Base-by-base conservation (phyloP, 2,888 invertebrate genomes). In the Campoplex capitator region DNA sequence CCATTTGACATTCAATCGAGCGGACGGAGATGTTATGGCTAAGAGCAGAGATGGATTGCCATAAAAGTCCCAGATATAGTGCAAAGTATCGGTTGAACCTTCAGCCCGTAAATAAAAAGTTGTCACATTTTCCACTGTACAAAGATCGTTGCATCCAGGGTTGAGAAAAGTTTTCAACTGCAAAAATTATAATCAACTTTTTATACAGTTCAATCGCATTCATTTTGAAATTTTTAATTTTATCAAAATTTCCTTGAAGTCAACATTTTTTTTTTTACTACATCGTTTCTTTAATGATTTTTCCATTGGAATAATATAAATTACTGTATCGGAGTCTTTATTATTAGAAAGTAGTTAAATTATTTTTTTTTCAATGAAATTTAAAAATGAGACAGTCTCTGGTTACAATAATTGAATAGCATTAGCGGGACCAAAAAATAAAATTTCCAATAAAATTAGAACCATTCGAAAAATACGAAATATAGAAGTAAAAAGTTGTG, bases 31-130 rank as follows among this genome's bases (percentile, higher is more conserved):
- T 0, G 96, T 96, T 0, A 96, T 92, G 0, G 95, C 95, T 48
- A 96, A 93, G 23, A 97, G 93, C 42, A 97, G 91, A 0, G 96
- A 95, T 0, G 97, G 97, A 65, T 95, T 94, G 4, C 95, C 95
- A 3, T 95, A 95, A 89, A 97, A 96, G 93, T 96, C 96, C 96
- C 97, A 96, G 71, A 97, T 89, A 91, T 97, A 96, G 91, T 97
- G 97, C 0, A 97, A 92, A 0, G 95, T 95, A 92, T 97, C 96
- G 70, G 95, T 93, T 1, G 93, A 85, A 0, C 96, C 96, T 35
- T 95, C 95, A 0, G 96, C 96, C 91, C 94, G 94, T 11, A 96
- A 93, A 90, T 97, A 95, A 4, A 96, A 90, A 0, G 96, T 92
- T 2, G 95, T 95, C 1, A 93, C 90, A 74, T 94, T 92, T 67